These are phyloP conservation scores for Melanotaenia maccullochi DNA, from an alignment of 2,797 vertebrate species.

Conservation along the genomic window DNA sequence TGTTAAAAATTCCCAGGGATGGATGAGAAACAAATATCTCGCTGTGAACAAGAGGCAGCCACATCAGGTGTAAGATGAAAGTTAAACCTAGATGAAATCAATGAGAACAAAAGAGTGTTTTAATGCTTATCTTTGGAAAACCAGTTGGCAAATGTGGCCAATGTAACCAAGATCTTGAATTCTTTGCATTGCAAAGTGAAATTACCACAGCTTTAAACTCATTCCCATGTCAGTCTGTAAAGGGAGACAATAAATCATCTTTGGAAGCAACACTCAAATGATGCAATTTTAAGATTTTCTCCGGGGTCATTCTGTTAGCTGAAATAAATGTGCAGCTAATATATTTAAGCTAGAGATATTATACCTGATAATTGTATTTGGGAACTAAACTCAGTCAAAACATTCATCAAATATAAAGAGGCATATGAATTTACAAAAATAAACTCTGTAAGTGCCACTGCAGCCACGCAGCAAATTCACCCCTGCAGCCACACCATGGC, in stretches of 20 bases:
- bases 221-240: conserved; percentile 31
- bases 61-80: conserved; percentile 57
- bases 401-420: conserved; percentile 6
- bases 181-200: conserved; percentile 47
- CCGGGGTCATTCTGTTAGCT: neutral
- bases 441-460: conserved; percentile 5
- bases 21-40: conserved; percentile 13
- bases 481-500: conserved; percentile 44
- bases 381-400: conserved; percentile 12
- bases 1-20: conserved; percentile 12
- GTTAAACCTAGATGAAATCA: conserved; percentile 47
- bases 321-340: conserved; percentile 10
- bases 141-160: conserved; percentile 48
- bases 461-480: conserved; percentile 14
- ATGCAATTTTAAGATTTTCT: conserved; percentile 26
- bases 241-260: conserved; percentile 42
- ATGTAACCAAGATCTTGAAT: conserved; percentile 49
- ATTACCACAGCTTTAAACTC: conserved; percentile 32
- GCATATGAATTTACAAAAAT: neutral
- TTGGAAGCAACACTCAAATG: conserved; percentile 34
- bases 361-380: conserved; percentile 5
- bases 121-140: conserved; percentile 39
- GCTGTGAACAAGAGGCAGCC: conserved; percentile 20
- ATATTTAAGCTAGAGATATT: neutral
- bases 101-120: conserved; percentile 37